These are phyloP conservation scores for Sesamia inferens DNA, from an alignment of 2,888 invertebrate species.

Conservation along the genomic window DNA sequence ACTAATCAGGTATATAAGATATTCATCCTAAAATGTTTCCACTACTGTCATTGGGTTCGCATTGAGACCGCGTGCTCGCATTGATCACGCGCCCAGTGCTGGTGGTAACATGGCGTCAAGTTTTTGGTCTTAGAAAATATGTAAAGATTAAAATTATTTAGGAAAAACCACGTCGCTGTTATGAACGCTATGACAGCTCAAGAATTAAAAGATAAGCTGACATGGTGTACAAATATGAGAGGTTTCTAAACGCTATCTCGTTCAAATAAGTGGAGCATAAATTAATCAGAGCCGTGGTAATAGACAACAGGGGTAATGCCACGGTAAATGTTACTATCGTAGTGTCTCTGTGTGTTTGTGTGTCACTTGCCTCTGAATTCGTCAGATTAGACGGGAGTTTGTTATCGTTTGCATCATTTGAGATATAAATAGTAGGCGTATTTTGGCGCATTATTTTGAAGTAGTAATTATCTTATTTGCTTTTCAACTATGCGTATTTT, in stretches of 20 bases:
- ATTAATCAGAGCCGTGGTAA: conserved; percentile 85
- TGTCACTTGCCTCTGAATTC: conserved; percentile 80
- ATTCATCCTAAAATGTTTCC: no score
- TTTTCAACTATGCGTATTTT: not conserved
- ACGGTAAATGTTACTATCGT: conserved; percentile 85
- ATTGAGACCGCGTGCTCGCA: no score
- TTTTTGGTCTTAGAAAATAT: conserved; percentile 7
- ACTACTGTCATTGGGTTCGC: no score
- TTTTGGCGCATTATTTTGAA: conserved; percentile 22
- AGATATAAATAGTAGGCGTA: conserved; percentile 40
- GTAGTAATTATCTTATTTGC: conserved; percentile 4
- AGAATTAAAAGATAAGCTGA: conserved; percentile 89
- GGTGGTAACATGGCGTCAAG: no score
- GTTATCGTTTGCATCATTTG: conserved; percentile 54
- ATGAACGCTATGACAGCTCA: conserved; percentile 82
- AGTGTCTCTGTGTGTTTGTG: conserved; percentile 78
- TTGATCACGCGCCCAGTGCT: no score
- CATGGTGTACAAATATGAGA: conserved; percentile 85
- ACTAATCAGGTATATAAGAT: no score
- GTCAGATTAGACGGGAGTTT: conserved; percentile 63
- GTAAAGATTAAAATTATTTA: conserved; percentile 27
- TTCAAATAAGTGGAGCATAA: conserved; percentile 85
- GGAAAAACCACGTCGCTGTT: conserved; percentile 73
- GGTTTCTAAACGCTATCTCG: conserved; percentile 84
- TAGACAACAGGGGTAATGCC: conserved; percentile 86